These are phyloP conservation scores for Muschampia plurimacula DNA, from an alignment of 2,888 invertebrate genomes.

Conservation along the genomic window DNA sequence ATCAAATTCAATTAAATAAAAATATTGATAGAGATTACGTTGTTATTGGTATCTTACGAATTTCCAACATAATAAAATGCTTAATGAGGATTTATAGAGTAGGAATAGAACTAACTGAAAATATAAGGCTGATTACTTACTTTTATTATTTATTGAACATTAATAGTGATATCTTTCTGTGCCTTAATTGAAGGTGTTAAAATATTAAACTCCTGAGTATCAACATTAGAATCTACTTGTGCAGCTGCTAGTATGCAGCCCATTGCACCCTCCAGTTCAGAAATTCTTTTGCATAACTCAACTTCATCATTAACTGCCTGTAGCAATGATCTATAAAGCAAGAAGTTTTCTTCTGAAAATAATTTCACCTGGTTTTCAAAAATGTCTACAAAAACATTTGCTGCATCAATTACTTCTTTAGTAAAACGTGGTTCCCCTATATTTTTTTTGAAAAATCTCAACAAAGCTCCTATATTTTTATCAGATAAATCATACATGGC, in stretches of 20 bases:
- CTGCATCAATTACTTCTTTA: slow-evolving; percentile 90
- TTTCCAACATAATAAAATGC: no score
- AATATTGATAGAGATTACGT: no score
- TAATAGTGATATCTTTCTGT: slow-evolving; percentile 85
- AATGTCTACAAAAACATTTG: slow-evolving; percentile 90
- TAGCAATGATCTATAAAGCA: slow-evolving; percentile 86
- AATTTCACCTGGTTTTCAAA: slow-evolving; percentile 88
- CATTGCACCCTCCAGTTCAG: slow-evolving; percentile 89
- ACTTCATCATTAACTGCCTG: slow-evolving; percentile 89
- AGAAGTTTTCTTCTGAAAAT: slow-evolving; percentile 87
- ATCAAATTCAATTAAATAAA: no score
- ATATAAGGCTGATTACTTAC: slow-evolving; percentile 40
- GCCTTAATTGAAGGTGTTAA: slow-evolving; percentile 77
- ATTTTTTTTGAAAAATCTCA: slow-evolving; percentile 91
- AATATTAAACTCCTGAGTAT: slow-evolving; percentile 61
- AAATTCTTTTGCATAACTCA: slow-evolving; percentile 86
- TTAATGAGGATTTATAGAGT: no score
- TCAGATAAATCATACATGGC: slow-evolving; percentile 91
- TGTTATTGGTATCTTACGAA: no score
- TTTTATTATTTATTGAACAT: slow-evolving; percentile 58
- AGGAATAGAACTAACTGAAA: background rate
- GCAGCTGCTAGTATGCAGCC: slow-evolving; percentile 88
- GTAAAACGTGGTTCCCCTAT: slow-evolving; percentile 91
- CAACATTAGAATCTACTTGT: slow-evolving; percentile 72
- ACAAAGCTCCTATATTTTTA: slow-evolving; percentile 87